Evolutionary conservation across 2,888 invertebrate genomes (phyloP), one percentile per base, ranked within the genome.

Genomic region (Quadroppia sp.): DNA sequence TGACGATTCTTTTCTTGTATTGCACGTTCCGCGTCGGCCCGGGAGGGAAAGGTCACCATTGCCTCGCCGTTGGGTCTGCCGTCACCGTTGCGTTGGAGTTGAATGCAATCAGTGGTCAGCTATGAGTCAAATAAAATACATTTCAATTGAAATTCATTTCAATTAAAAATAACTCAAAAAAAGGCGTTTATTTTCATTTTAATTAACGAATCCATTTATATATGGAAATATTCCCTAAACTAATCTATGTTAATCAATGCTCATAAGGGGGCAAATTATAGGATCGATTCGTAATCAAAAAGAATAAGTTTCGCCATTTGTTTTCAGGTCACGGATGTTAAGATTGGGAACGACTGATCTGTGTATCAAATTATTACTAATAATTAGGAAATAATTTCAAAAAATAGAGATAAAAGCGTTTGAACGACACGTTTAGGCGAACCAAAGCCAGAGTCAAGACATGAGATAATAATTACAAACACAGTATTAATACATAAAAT

Each of bases 1-100:
- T 97, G 94, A 77, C 95, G 86, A 83, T 99, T 98, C 80, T 97
- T 91, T 84, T 30, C 81, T 56, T 91, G 89, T 42, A 99, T 86
- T 0, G 98, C 98, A 80, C 90, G 91, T 1, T 90, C 88, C 0
- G 94, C 90, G 80, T 96, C 95, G 0, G 90, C 89, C 81, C 99
- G 99, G 61, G 89, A 89, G 17, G 90, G 87, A 82, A 99, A 98
- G 56, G 98, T 87, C 0, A 99, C 99, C 82, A 99, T 99, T 0
- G 99, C 99, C 82, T 99, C 99, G 0, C 99, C 97, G 0, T 97
- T 97, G 7, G 96, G 94, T 23, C 96, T 86, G 0, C 98, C 98
- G 82, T 99, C 98, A 0, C 92, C 79, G 73, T 81, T 81, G 20
- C 82, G 81, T 75, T 82, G 83, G 28, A 85, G 79, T 77, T 84